phyloP scores from a whole-genome alignment of 2,797 vertebrate species.

The Sardinella longiceps region DNA sequence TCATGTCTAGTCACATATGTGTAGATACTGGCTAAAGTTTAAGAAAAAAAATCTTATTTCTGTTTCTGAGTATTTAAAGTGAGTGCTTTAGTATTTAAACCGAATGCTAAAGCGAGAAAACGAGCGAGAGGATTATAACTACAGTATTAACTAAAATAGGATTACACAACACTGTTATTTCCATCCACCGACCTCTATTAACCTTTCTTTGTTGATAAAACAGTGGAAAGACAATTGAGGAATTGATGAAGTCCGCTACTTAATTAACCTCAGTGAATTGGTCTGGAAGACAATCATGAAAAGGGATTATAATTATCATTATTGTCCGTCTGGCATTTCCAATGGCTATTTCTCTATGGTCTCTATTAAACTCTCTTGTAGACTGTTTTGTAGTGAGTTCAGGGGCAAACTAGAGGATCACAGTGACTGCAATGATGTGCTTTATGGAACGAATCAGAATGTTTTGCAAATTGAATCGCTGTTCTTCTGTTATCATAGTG shows the following conservation, averaged over 20 bases:
- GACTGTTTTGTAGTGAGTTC: not conserved
- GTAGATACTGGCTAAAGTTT: no score
- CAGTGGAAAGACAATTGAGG: not conserved
- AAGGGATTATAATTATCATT: not conserved
- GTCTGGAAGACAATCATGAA: not conserved
- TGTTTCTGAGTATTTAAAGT: not conserved
- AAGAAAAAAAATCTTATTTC: not conserved
- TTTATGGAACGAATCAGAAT: not conserved
- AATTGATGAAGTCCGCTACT: not conserved
- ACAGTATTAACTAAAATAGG: not conserved
- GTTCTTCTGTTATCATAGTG: not conserved
- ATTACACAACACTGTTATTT: not conserved
- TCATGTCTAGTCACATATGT: no score
- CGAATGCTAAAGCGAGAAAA: not conserved
- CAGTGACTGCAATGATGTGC: not conserved
- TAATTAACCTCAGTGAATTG: not conserved
- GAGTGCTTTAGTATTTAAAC: not conserved
- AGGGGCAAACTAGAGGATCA: not conserved
- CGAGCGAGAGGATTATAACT: not conserved
- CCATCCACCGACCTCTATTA: conserved; percentile 2
- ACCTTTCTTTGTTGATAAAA: conserved; percentile 9
- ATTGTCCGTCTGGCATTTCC: not conserved
- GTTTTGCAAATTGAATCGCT: not conserved
- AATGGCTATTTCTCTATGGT: not conserved
- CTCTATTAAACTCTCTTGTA: not conserved